phyloP scores from a whole-genome alignment of 2,888 invertebrate genomes.

The Sturmia bella region DNA sequence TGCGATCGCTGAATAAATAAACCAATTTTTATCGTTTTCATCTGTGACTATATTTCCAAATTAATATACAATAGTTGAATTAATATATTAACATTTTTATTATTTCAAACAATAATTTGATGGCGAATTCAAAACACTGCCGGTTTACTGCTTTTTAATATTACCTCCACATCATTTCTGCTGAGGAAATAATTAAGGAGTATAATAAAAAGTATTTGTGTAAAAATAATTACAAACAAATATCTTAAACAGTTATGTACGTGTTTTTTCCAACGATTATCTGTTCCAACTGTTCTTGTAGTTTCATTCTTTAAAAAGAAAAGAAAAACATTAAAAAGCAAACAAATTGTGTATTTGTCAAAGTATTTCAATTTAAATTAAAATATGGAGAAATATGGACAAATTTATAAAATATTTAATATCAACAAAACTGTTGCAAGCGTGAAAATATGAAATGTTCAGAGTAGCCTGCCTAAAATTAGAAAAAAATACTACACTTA shows the following conservation, averaged over 20 bases:
- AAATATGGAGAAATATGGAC: too few relatives aligned
- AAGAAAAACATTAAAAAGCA: conserved; percentile 36
- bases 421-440: too few relatives aligned
- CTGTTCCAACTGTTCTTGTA: conserved; percentile 69
- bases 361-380: too few relatives aligned
- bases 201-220: conserved; percentile 73
- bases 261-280: conserved; percentile 73
- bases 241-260: conserved; percentile 75
- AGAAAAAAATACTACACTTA: too few relatives aligned
- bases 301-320: conserved; percentile 70
- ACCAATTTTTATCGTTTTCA: neutral
- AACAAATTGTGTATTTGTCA: neutral
- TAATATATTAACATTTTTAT: neutral
- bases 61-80: too few relatives aligned
- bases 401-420: too few relatives aligned
- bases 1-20: too few relatives aligned
- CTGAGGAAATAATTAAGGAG: conserved; percentile 74
- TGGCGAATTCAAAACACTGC: conserved; percentile 71
- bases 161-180: conserved; percentile 75
- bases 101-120: neutral
- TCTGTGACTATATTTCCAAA: too few relatives aligned
- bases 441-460: too few relatives aligned
- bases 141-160: conserved; percentile 74
- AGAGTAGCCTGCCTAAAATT: too few relatives aligned
- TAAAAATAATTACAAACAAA: conserved; percentile 74